Base-by-base conservation (phyloP, 2,113 vertebrate species). In the Trogon melanurus region DNA sequence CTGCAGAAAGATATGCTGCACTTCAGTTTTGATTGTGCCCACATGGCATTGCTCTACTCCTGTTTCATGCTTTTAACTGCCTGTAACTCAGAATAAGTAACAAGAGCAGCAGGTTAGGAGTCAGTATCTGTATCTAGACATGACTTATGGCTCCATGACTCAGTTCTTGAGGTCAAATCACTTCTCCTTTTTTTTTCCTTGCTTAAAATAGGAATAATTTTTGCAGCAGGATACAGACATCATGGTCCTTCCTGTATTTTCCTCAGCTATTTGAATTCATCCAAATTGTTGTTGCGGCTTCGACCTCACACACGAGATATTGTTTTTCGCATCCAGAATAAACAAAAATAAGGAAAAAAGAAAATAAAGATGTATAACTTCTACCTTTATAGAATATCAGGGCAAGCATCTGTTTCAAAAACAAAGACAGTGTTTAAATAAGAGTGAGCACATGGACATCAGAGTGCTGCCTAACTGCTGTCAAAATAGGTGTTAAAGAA, bases 401-500 rank as follows among this genome's bases (percentile, higher is more conserved):
- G 60, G 48, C 51, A 83, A 81, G 32, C 76, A 93, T 74, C 34
- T 93, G 38, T 66, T 96, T 92, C 50, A 71, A 91, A 94, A 94
- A 64, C 79, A 95, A 50, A 20, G 41, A 19, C 17, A 69, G 6
- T 67, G 50, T 95, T 95, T 95, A 85, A 72, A 58, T 89, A 93
- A 61, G 66, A 56, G 54, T 41, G 53, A 91, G 50, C 1, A 2
- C 65, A 87, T 14, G 25, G 73, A 81, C 58, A 86, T 57, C 60
- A 93, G 64, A 78, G 69, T 78, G 32, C 47, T 88, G 79, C 41
- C 34, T 83, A 85, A 83, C 56, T 69, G 64, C 71, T 93, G 83
- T 93, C 72, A 95, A 96, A 96, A 95, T 61, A 96, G 54, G 7
- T 61, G 61, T 93, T 54, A 79, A 88, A 70, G 48, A 81, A 86